These are phyloP conservation scores for Eupithecia pulchellata DNA, from an alignment of 2,888 invertebrate species.

Conservation along the genomic window DNA sequence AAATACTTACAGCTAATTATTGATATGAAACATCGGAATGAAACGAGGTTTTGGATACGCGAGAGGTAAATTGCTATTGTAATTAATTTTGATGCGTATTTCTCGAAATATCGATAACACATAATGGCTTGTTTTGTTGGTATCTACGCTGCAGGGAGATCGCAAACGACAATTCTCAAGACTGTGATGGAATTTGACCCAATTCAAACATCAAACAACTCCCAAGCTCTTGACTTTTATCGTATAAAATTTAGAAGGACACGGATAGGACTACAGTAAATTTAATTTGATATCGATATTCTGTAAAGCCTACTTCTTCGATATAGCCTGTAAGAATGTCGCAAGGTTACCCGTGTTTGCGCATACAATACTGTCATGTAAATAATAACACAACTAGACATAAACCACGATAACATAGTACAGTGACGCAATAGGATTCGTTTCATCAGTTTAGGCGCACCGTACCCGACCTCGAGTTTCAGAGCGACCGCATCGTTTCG, in stretches of 20 bases:
- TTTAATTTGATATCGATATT: background rate
- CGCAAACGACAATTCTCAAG: background rate
- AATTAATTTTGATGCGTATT: conserved; percentile 2
- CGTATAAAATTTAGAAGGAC: background rate
- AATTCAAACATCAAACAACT: background rate
- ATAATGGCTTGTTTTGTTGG: background rate
- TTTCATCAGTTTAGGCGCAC: conserved; percentile 82
- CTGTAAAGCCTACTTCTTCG: too few relatives aligned
- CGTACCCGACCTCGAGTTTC: conserved; percentile 80
- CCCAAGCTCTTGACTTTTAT: background rate
- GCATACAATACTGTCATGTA: conserved; percentile 75
- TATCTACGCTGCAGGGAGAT: background rate
- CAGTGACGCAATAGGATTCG: conserved; percentile 81
- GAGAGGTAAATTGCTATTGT: conserved; percentile 12
- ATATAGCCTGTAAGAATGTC: conserved; percentile 47
- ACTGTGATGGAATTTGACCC: background rate
- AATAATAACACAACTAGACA: conserved; percentile 78
- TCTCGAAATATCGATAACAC: background rate
- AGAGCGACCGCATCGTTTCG: conserved; percentile 82
- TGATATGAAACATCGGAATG: conserved; percentile 47
- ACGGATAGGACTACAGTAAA: background rate
- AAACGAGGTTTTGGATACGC: conserved; percentile 43
- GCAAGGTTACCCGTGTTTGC: conserved; percentile 60
- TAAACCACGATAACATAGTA: conserved; percentile 57
- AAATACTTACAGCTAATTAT: conserved; percentile 61